Base-by-base conservation (phyloP, 2,797 vertebrate species). In the Acanthopagrus latus region DNA sequence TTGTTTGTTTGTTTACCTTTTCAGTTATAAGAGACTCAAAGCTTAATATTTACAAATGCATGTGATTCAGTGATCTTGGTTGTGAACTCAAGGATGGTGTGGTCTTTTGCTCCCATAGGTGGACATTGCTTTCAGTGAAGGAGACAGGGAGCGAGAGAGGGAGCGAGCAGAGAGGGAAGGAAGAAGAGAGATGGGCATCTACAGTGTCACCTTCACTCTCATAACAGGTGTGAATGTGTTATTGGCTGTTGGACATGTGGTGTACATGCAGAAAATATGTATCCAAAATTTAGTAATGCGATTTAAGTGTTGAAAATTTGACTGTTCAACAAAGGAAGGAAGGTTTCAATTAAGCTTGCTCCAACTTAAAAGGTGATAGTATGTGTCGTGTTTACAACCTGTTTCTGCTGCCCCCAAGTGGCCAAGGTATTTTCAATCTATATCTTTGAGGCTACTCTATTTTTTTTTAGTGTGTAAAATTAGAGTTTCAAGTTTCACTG, bases 151-250 rank as follows among this genome's bases (percentile, higher is more conserved):
- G 46, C 84, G 93, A 58, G 93, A 94, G 76, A 89, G 90, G 71
- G 94, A 95, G 41, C 90, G 86, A 76, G 88, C 86, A 13, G 94
- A 66, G 92, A 95, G 83, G 89, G 96, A 90, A 92, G 94, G 93
- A 44, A 92, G 89, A 51, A 93, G 95, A 66, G 95, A 96, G 60
- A 92, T 94, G 17, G 96, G 97, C 70, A 96, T 98, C 89, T 98
- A 96, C 89, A 98, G 97, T 0, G 97, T 98, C 93, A 98, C 96
- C 80, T 98, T 98, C 74, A 96, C 96, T 0, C 94, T 97, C 71
- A 94, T 98, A 92, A 96, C 97, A 76, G 97, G 97, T 97, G 50
- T 55, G 38, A 7, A 12, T 3, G 16, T 54, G 43, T 48, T 47
- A 47, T 44, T 14, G 43, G 43, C 43, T 44, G 33, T 33, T 33